Conservation (phyloP, 2,113 vertebrate genomes). For the Aphyosemion australe region DNA sequence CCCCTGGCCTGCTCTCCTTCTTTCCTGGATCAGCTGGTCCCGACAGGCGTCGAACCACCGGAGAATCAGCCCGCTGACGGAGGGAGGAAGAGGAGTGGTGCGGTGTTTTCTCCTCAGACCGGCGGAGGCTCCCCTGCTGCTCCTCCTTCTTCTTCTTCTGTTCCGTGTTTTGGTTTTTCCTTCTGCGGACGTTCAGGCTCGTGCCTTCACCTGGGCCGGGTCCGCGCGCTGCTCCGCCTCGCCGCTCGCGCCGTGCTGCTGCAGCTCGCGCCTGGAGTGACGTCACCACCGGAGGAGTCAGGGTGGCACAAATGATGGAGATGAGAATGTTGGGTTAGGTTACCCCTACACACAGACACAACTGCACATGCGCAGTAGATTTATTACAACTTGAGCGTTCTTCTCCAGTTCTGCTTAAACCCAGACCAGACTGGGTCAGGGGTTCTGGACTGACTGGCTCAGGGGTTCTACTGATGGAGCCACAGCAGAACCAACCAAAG, state of each 20-base stretch:
- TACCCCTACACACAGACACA: neutral
- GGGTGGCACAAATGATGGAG: slow-evolving; percentile 25
- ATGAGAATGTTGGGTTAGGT: neutral
- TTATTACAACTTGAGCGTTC: neutral
- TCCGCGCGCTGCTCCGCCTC: slow-evolving; percentile 32
- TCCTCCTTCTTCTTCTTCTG: slow-evolving; percentile 1
- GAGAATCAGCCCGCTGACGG: slow-evolving; percentile 4
- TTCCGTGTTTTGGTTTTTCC: neutral
- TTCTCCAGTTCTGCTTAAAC: neutral
- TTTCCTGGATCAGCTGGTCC: slow-evolving; percentile 17
- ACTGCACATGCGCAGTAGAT: slow-evolving; percentile 1
- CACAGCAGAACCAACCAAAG: too few relatives aligned
- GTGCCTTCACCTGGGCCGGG: slow-evolving; percentile 60
- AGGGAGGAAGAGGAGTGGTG: slow-evolving; percentile 2
- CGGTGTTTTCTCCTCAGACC: neutral
- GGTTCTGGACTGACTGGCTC: too few relatives aligned
- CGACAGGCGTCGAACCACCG: slow-evolving; percentile 31
- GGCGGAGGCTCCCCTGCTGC: slow-evolving; percentile 1
- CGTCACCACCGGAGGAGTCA: slow-evolving; percentile 53
- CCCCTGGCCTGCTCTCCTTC: slow-evolving; percentile 1
- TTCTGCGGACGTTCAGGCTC: slow-evolving; percentile 56
- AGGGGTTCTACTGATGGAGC: too few relatives aligned
- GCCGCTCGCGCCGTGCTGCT: slow-evolving; percentile 38
- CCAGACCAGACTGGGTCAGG: neutral
- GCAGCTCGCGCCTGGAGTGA: slow-evolving; percentile 57